Evolutionary conservation across 2,888 invertebrate species (phyloP).

Genomic region (Orchestes rusci): DNA sequence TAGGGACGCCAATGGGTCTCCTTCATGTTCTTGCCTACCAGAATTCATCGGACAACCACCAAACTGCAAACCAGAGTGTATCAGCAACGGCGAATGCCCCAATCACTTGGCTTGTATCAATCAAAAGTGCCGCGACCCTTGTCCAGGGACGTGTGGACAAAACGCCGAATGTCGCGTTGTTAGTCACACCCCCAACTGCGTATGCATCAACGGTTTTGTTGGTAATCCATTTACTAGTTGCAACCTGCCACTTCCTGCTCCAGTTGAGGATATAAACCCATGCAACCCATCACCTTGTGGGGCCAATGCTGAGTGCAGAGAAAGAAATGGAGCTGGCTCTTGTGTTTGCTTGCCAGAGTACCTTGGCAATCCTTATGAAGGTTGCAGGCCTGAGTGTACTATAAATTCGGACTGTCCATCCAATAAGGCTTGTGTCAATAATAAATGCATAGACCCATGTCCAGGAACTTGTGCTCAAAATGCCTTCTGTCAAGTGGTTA

Average conservation of each 20-base stretch:
- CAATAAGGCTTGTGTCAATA: conserved; percentile 47
- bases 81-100: conserved; percentile 63
- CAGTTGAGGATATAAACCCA: conserved; percentile 37
- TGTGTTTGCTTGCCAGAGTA: conserved; percentile 64
- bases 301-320: conserved; percentile 60
- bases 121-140: conserved; percentile 69
- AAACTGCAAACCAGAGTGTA: conserved; percentile 59
- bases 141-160: conserved; percentile 62
- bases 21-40: conserved; percentile 49
- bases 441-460: conserved; percentile 50
- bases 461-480: conserved; percentile 49
- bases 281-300: conserved; percentile 53
- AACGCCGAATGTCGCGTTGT: conserved; percentile 68
- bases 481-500: conserved; percentile 48
- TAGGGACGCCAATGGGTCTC: conserved; percentile 44
- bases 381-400: conserved; percentile 51
- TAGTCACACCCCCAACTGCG: conserved; percentile 70
- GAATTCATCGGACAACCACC: conserved; percentile 46
- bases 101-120: conserved; percentile 64
- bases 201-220: conserved; percentile 55
- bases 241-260: conserved; percentile 26
- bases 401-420: conserved; percentile 42
- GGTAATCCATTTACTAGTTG: conserved; percentile 62
- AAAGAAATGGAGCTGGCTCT: conserved; percentile 61
- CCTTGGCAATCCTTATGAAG: conserved; percentile 66